Evolutionary conservation across 2,113 vertebrate species (phyloP), one percentile per base, ranked within the genome.

Genomic region (Rhinogobius similis): DNA sequence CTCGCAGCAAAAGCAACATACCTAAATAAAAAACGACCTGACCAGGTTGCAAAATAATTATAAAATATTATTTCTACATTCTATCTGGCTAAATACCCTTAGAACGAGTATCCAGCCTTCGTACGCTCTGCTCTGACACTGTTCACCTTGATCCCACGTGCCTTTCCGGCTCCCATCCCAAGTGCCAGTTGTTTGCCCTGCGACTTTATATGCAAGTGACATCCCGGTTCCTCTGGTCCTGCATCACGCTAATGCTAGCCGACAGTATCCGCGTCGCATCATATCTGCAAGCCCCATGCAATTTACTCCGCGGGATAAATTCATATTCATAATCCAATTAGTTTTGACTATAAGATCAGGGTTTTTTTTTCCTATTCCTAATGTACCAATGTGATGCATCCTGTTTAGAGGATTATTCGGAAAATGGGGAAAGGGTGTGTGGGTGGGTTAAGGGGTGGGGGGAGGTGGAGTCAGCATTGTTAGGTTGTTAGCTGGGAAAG

Each of bases 271-370:
- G 66, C 69, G 82, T 83, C 70, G 46, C 82, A 82, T 83, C 80
- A 69, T 56, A 53, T 68, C 20, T 65, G 70, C 64, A 58, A 76
- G 79, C 75, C 38, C 53, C 71, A 55, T 80, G 76, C 74, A 79
- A 56, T 26, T 78, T 62, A 62, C 61, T 84, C 70, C 73, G 62
- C 59, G 27, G 73, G 75, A 74, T 80, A 74, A 62, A 77, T 86
- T 83, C 75, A 78, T 82, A 83, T 78, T 83, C 77, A 78, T 86
- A 85, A 88, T 88, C 87, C 84, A 86, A 83, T 87, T 88, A 86
- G 70, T 62, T 85, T 83, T 66, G 80, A 82, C 82, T 88, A 43
- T 67, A 70, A 82, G 80, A 88, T 80, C 75, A 82, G 62, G 24
- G 39, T 21, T 50, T 74, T 77, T 65, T 24, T 55, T 55, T 11